Base-by-base conservation (phyloP, 2,797 vertebrate species). In the Oreochromis mossambicus region DNA sequence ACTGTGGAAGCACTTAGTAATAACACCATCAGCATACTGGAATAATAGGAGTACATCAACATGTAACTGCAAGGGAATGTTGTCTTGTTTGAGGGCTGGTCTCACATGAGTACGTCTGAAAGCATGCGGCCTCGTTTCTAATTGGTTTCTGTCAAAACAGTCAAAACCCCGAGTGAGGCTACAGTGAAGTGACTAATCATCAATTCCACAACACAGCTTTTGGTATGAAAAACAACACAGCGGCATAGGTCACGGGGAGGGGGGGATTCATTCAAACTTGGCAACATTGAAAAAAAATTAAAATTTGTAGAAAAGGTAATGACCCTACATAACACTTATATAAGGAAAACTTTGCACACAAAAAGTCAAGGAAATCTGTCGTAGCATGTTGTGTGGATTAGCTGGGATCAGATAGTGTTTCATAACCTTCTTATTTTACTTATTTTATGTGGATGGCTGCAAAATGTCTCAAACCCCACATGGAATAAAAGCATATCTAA, bases 61-160 rank as follows among this genome's bases (percentile, higher is more conserved):
- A 58, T 82, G 58, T 36, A 51, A 48, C 32, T 46, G 80, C 4
- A 7, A 29, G 38, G 73, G 66, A 91, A 83, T 6, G 82, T 79
- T 79, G 83, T 79, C 29, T 70, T 78, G 83, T 83, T 88, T 51
- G 81, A 88, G 73, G 83, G 79, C 50, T 43, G 36, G 87, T 83
- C 88, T 93, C 92, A 91, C 46, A 46, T 83, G 89, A 90, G 81
- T 78, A 77, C 78, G 19, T 81, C 73, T 79, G 88, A 93, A 92
- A 73, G 81, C 52, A 81, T 36, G 78, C 4, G 81, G 75, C 89
- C 82, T 17, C 17, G 12, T 77, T 82, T 82, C 58, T 89, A 91
- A 88, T 81, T 86, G 83, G 78, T 87, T 79, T 50, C 81, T 46
- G 24, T 88, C 58, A 86, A 85, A 89, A 86, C 87, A 83, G 84